A percentile compares a stretch with the other conserved stretches of the same genome.
Evolutionary conservation across 2,113 vertebrate genomes (phyloP).

Genomic region (Canis aureus): DNA sequence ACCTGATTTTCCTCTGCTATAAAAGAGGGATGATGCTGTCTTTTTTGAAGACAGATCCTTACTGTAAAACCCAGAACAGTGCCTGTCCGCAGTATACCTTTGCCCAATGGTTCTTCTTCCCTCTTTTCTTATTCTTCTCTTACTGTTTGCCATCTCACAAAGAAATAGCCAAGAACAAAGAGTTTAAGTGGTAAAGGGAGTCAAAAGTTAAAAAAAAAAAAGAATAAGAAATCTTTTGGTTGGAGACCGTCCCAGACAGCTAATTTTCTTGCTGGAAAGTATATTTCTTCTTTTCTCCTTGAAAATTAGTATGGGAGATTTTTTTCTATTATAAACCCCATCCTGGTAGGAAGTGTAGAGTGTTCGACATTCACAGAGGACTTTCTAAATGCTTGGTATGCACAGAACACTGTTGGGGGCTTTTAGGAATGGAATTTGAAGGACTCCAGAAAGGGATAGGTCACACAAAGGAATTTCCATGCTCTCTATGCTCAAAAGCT

Average conservation of each 20-base stretch:
- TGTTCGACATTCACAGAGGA: background rate
- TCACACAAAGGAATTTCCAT: background rate
- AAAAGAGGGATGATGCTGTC: background rate
- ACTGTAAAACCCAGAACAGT: background rate
- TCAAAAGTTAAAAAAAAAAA: background rate
- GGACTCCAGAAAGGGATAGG: background rate
- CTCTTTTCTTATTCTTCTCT: background rate
- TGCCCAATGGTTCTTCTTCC: background rate
- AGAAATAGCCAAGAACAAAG: background rate
- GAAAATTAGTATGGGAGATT: background rate
- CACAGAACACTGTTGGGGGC: no score
- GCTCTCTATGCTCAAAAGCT: background rate
- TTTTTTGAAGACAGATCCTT: background rate
- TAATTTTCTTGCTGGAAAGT: slow-evolving; percentile 23
- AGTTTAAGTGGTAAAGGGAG: background rate
- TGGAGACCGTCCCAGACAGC: slow-evolving; percentile 55
- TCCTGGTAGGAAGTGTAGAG: background rate
- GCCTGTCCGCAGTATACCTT: background rate
- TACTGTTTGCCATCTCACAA: background rate
- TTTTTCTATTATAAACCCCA: background rate
- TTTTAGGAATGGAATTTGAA: background rate
- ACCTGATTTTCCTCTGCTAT: background rate
- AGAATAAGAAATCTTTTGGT: background rate
- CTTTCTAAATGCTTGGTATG: background rate
- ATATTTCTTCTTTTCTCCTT: slow-evolving; percentile 56